A percentile compares a stretch with the other conserved stretches of the same genome.
Evolutionary conservation across 2,888 invertebrate genomes (phyloP).

Genomic region (Parelbella ahira): DNA sequence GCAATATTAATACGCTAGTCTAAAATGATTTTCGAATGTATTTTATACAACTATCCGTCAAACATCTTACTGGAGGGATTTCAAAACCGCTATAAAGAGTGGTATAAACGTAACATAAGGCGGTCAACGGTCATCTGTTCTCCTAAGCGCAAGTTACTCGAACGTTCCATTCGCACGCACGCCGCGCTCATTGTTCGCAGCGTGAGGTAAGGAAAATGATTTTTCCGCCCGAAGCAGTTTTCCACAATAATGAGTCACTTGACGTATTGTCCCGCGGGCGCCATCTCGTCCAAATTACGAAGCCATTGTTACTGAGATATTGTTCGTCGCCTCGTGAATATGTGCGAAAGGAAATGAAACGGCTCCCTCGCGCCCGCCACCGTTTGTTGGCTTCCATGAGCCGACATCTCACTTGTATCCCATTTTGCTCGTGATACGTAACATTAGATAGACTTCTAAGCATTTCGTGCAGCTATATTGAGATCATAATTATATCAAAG

Average conservation of each 20-base stretch:
- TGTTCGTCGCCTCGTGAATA: constrained; percentile 70
- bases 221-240: constrained; percentile 60
- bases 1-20: too few relatives aligned
- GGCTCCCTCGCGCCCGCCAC: constrained; percentile 53
- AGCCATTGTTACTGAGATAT: constrained; percentile 72
- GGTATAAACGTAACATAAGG: too few relatives aligned
- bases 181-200: constrained; percentile 49
- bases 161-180: constrained; percentile 46
- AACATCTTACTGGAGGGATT: too few relatives aligned
- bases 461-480: too few relatives aligned
- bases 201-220: constrained; percentile 52
- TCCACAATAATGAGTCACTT: constrained; percentile 73
- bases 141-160: constrained; percentile 2
- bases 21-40: too few relatives aligned
- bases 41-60: too few relatives aligned
- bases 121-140: constrained; percentile 7
- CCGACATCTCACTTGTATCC: constrained; percentile 18
- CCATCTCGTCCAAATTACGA: constrained; percentile 70
- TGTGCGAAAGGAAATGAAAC: constrained; percentile 75
- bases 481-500: too few relatives aligned
- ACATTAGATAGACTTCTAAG: constrained; percentile 11
- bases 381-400: constrained; percentile 45
- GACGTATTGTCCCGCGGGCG: constrained; percentile 68
- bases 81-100: too few relatives aligned
- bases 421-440: constrained; percentile 16